phyloP scores from a whole-genome alignment of 37 sponge, comb jelly and placozoan genomes.

The Haliclona indistincta region DNA sequence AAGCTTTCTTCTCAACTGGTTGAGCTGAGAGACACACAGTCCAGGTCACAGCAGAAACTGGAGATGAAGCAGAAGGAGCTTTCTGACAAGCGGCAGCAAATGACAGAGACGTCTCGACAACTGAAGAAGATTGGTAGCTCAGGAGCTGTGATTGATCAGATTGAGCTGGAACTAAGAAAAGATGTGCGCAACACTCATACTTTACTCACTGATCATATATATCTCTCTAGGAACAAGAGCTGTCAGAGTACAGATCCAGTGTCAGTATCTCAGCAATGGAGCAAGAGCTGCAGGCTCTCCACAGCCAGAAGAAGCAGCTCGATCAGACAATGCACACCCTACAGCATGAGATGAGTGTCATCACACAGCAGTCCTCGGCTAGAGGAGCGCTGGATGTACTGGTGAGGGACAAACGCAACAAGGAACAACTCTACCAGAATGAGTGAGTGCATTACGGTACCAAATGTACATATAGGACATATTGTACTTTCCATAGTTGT shows the following conservation, averaged over 20 bases:
- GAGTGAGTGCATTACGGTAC: conserved; percentile 26
- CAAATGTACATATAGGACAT: background rate
- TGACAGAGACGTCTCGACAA: conserved; percentile 14
- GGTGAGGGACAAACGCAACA: conserved; percentile 52
- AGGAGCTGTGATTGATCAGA: conserved; percentile 31
- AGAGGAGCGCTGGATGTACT: conserved; percentile 76
- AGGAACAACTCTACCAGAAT: conserved; percentile 59
- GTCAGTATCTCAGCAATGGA: conserved; percentile 53
- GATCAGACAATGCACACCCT: conserved; percentile 25
- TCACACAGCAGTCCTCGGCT: conserved; percentile 61
- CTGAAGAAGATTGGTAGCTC: conserved; percentile 42
- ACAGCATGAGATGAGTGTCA: conserved; percentile 60
- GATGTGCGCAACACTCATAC: conserved; percentile 37
- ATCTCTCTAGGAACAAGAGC: conserved; percentile 46
- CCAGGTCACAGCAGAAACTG: conserved; percentile 42
- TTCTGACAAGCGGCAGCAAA: conserved; percentile 37
- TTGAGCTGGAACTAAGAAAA: conserved; percentile 49
- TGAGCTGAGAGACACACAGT: conserved; percentile 56
- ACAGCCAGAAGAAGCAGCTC: conserved; percentile 39
- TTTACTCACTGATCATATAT: background rate
- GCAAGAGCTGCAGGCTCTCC: conserved; percentile 9
- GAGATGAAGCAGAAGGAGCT: conserved; percentile 42
- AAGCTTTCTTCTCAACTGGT: conserved; percentile 22
- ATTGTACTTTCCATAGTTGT: background rate
- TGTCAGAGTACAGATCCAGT: conserved; percentile 34